Evolutionary conservation across 2,797 vertebrate species (phyloP), one percentile per base, ranked within the genome.

Genomic region (Merluccius polli): DNA sequence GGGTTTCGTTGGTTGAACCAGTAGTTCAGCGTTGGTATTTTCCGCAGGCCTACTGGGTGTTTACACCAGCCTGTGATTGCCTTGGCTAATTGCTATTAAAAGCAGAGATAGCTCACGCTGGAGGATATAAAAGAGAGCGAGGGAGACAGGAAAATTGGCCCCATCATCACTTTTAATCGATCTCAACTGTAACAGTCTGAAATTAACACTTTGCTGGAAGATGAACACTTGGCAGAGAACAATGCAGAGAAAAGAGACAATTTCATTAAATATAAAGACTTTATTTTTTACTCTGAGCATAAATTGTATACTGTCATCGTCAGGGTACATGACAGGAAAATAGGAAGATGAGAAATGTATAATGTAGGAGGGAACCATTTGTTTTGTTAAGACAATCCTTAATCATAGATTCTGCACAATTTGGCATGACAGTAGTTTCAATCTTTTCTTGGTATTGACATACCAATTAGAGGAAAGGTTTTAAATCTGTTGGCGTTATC

Each of bases 261-360:
- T 36, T 31, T 35, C 30, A 68, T 69, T 30, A 32, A 69, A 38
- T 38, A 32, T 35, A n/a, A 21, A 33, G 18, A 21, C 24, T 63
- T 24, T 38, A 2, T 59, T 74, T 77, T 75, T 68, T 72, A 36
- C 44, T 73, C 44, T 68, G 79, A 77, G 52, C 70, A 69, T 73
- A 78, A 82, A 84, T 79, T 73, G 72, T 74, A 83, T n/a, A 68
- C 72, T 80, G 75, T 63, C 75, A 75, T 81, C 81, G 78, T 71
- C 73, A 31, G 21, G 38, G 32, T 33, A 75, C 69, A 75, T 82
- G 85, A 84, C 80, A 79, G 67, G 79, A 76, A 72, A 75, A 63
- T 63, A 75, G 59, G 16, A 63, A 74, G 76, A 67, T 59, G 35
- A n/a, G 59, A 32, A 35, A 12, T 35, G 38, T 73, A 75, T 59